Evolutionary conservation across 2,888 invertebrate species (phyloP), one percentile per base, ranked within the genome.

Genomic region (Dicranocentrus wangi): DNA sequence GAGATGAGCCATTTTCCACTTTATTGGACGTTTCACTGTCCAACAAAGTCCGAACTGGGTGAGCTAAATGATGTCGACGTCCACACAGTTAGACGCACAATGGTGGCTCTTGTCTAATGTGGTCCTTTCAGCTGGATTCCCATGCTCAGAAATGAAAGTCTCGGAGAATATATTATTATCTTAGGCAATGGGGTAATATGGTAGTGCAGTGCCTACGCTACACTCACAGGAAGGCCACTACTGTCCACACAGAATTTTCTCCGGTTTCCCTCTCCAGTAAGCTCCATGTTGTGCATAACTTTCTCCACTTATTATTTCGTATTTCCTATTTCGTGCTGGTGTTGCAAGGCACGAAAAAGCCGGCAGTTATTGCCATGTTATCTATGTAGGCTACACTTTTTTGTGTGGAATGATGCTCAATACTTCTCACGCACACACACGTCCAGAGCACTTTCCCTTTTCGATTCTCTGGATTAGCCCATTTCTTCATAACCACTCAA

Each of bases 341-440:
- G 23, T 27, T 27, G 27, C 55, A 65, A 42, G 55, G 65, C 73
- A 65, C 73, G 71, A 42, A 55, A 39, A 65, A 55, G n/a, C 42
- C 65, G 55, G 65, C 65, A 65, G 73, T 73, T 73, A 53, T 51
- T 73, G 55, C 53, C 3, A 13, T 73, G 42, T 72, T 72, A 72
- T 72, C 72, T 72, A 69, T 43, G 25, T 27, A 60, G 60, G 27
- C 68, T 25, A 32, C 19, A 39, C 60, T n/a, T 19, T 61, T 25
- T 28, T 43, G 58, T 66, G 55, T 15, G 2, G 2, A 3, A 5
- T 55, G 21, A 23, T 23, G 55, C n/a, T 55, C 55, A 3, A 15
- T 15, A 21, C 55, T 55, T 23, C 3, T 47, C 5, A 47, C 15
- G 23, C 3, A 55, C 61, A 61, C 61, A 61, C 61, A 61, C 39